Conservation (phyloP, 2,888 invertebrate species). For the Apamea epomidion region DNA sequence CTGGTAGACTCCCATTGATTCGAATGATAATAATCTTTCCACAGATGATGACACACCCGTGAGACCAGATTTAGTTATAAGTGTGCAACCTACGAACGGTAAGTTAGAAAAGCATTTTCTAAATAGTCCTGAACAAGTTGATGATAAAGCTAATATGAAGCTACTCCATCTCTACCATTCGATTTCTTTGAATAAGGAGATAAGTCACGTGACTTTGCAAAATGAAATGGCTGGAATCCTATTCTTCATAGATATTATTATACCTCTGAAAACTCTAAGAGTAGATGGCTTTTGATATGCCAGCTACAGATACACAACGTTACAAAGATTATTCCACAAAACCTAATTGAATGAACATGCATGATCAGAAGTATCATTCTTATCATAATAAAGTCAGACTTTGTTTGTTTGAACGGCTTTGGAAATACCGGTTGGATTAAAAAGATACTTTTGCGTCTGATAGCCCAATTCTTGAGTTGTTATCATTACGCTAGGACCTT, state of each 20-base stretch:
- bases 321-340: not conserved
- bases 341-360: not conserved
- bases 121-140: not conserved
- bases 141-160: not conserved
- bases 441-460: too few relatives aligned
- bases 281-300: not conserved
- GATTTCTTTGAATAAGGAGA: not conserved
- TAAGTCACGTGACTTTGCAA: not conserved
- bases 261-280: not conserved
- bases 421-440: too few relatives aligned
- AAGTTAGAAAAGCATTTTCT: constrained; percentile 48
- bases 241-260: not conserved
- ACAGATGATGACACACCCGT: constrained; percentile 79
- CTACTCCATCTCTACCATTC: not conserved
- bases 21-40: constrained; percentile 52
- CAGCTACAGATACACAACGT: not conserved
- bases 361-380: not conserved
- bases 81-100: constrained; percentile 82
- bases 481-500: too few relatives aligned
- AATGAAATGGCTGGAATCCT: not conserved
- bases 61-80: constrained; percentile 83
- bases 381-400: too few relatives aligned
- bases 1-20: constrained; percentile 5
- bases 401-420: too few relatives aligned
- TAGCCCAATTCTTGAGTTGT: too few relatives aligned